Evolutionary conservation across 2,888 invertebrate genomes (phyloP).

Genomic region (Lycophotia porphyrea): DNA sequence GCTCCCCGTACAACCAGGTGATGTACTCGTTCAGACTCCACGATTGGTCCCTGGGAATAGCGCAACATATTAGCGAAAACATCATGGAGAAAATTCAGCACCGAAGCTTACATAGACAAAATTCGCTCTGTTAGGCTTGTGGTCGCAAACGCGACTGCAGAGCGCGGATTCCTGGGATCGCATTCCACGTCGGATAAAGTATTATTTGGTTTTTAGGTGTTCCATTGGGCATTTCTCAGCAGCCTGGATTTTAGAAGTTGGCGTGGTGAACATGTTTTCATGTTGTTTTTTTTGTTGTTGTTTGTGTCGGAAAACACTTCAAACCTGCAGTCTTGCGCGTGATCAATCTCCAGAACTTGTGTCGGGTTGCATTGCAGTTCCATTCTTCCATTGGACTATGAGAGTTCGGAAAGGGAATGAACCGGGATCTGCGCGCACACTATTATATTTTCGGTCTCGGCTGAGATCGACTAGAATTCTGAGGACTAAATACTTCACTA

Average conservation of each 20-base stretch:
- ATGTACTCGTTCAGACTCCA: conserved; percentile 97
- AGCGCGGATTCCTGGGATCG: background rate
- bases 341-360: background rate
- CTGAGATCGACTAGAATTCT: too few species aligned
- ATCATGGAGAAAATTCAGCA: background rate
- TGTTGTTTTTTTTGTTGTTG: too few species aligned
- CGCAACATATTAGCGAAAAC: background rate
- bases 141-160: background rate
- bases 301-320: background rate
- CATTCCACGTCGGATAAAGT: background rate
- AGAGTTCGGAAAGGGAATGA: background rate
- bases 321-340: background rate
- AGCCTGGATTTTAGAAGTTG: background rate
- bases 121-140: background rate
- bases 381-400: background rate
- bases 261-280: too few species aligned
- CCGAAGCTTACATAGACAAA: background rate
- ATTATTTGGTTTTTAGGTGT: background rate
- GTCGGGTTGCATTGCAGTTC: background rate
- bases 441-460: too few species aligned
- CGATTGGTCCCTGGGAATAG: conserved; percentile 90
- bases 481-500: too few species aligned
- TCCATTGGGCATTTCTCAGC: background rate
- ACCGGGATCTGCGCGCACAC: background rate
- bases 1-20: conserved; percentile 93